phyloP scores from a whole-genome alignment of 1,140 invertebrate species.

The Brachionus paranguensis region DNA sequence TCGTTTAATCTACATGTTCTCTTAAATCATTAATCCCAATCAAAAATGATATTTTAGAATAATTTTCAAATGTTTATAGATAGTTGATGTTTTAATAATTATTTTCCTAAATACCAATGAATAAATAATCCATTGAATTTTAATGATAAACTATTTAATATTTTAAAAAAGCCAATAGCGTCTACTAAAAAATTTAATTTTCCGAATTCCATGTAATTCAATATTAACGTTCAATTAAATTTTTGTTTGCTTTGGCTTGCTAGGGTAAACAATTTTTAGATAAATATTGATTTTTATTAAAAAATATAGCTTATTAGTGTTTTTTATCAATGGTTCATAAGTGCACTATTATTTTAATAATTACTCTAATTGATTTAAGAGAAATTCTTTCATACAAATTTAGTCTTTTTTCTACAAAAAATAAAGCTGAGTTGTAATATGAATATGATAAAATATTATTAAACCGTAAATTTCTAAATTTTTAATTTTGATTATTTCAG shows the following conservation, averaged over 20 bases:
- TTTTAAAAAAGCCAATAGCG: not conserved
- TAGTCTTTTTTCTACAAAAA: not conserved
- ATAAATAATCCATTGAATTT: not conserved
- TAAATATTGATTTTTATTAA: not conserved
- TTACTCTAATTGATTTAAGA: not conserved
- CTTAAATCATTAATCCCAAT: not conserved
- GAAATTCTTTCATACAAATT: not conserved
- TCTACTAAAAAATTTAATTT: not conserved
- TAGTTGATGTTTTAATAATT: not conserved
- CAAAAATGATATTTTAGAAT: not conserved
- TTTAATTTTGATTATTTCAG: not conserved
- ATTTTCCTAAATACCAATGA: not conserved
- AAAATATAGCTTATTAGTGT: not conserved
- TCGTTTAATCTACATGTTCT: not conserved
- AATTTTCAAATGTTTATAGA: not conserved
- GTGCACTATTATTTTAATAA: not conserved
- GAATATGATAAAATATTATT: not conserved
- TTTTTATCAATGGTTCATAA: not conserved
- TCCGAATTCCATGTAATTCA: not conserved
- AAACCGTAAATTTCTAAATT: not conserved
- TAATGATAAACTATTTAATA: not conserved
- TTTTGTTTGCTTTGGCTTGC: not conserved
- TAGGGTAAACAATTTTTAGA: not conserved
- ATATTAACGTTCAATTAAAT: not conserved
- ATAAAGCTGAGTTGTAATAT: not conserved